A percentile compares a stretch with the other conserved stretches of the same genome.
These are phyloP conservation scores for Crocuta crocuta DNA, from an alignment of 2,113 vertebrate species.

Conservation along the genomic window DNA sequence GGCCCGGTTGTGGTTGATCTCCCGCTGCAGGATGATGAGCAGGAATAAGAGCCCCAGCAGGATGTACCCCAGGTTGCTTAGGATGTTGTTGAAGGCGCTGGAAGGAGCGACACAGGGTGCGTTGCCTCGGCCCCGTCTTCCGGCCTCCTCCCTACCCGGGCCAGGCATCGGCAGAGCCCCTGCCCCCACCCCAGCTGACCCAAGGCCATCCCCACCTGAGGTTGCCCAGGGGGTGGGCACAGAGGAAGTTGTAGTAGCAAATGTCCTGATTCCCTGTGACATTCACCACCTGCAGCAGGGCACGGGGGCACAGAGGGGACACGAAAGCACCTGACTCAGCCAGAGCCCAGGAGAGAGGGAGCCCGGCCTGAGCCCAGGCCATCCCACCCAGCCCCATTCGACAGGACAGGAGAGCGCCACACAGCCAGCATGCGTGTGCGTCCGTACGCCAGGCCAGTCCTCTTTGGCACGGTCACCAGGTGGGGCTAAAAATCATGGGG, in stretches of 20 bases:
- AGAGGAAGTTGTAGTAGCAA: slow-evolving; percentile 99
- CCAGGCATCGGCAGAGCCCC: background rate
- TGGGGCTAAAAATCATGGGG: background rate
- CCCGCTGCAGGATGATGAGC: slow-evolving; percentile 95
- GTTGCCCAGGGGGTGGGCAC: slow-evolving; percentile 96
- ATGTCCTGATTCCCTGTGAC: slow-evolving; percentile 99
- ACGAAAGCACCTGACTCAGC: background rate
- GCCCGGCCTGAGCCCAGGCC: background rate
- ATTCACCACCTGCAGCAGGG: slow-evolving; percentile 92
- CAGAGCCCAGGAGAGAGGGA: background rate
- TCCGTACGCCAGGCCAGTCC: background rate
- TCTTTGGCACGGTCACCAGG: no score
- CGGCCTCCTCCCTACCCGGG: accelerated
- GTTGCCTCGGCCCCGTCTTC: accelerated
- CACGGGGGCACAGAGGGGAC: accelerated
- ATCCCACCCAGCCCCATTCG: accelerated
- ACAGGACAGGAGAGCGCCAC: background rate
- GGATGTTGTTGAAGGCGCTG: slow-evolving; percentile 98
- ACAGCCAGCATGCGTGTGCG: accelerated
- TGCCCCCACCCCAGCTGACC: accelerated
- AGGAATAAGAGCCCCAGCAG: slow-evolving; percentile 97
- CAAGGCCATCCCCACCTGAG: slow-evolving; percentile 89
- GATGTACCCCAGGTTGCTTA: slow-evolving; percentile 97
- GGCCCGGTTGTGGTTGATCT: slow-evolving; percentile 94
- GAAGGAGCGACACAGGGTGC: accelerated